Percentiles rank a stretch among this genome's conserved stretches.
These are phyloP conservation scores for Saccostrea echinata DNA, from an alignment of 1,140 invertebrate species.

Conservation along the genomic window DNA sequence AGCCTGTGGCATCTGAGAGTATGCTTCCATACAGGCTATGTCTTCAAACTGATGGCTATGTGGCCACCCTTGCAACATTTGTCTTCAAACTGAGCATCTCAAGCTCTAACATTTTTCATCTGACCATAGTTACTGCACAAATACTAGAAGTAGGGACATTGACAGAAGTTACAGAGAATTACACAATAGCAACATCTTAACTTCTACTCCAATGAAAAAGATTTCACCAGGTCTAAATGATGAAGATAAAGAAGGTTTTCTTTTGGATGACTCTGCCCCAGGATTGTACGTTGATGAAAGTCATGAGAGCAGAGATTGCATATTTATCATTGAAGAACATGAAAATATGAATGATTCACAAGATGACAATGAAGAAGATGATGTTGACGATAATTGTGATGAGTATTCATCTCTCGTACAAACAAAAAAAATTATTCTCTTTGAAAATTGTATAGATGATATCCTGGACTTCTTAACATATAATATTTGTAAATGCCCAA, in stretches of 20 bases:
- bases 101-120: neutral
- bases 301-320: too few relatives aligned
- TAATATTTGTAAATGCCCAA: conserved; percentile 12
- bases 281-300: too few relatives aligned
- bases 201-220: too few relatives aligned
- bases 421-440: conserved; percentile 29
- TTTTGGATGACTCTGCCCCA: neutral
- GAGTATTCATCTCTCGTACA: neutral
- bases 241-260: neutral
- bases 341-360: too few relatives aligned
- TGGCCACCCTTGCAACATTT: conserved; percentile 34
- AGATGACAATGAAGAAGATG: neutral
- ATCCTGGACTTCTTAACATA: neutral
- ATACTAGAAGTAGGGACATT: neutral
- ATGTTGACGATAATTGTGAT: neutral
- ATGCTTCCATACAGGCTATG: too few relatives aligned
- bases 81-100: conserved; percentile 11
- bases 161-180: neutral
- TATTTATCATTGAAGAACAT: too few relatives aligned
- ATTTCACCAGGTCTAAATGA: too few relatives aligned
- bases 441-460: too few relatives aligned
- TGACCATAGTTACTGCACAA: too few relatives aligned
- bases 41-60: too few relatives aligned
- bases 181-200: too few relatives aligned
- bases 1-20: too few relatives aligned